Evolutionary conservation across 2,888 invertebrate genomes (phyloP).

Genomic region (Drosophila colorata): DNA sequence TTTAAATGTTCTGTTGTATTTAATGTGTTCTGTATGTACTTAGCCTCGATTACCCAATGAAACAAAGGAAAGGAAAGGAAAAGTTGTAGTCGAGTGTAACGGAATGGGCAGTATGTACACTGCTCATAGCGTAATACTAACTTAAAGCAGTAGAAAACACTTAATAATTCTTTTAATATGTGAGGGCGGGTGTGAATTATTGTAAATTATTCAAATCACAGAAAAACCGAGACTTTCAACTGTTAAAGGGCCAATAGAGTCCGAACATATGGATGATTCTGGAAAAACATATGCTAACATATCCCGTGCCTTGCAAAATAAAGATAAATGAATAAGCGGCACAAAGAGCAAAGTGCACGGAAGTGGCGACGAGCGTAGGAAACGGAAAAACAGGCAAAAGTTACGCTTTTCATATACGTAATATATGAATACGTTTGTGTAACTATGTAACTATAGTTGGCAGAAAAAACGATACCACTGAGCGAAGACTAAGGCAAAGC

Average conservation of each 20-base stretch:
- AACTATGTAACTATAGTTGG: conserved; percentile 7
- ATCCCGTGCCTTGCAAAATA: conserved; percentile 25
- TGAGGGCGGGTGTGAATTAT: no score
- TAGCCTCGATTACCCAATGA: background rate
- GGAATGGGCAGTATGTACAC: no score
- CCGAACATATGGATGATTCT: conserved; percentile 44
- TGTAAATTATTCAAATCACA: no score
- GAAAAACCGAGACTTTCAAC: no score
- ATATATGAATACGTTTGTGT: background rate
- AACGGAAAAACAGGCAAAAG: conserved; percentile 60
- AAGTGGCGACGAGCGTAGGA: conserved; percentile 40
- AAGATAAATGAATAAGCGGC: conserved; percentile 49
- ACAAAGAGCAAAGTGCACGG: conserved; percentile 57
- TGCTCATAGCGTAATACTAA: no score
- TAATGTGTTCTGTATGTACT: background rate
- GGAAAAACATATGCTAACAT: conserved; percentile 47
- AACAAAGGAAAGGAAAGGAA: background rate
- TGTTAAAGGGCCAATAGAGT: background rate
- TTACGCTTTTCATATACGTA: conserved; percentile 40
- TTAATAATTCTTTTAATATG: no score
- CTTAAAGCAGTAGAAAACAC: no score
- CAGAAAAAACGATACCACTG: conserved; percentile 5
- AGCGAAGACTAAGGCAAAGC: conserved; percentile 28
- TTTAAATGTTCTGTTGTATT: background rate
- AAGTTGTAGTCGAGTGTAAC: no score